Evolutionary conservation across 2,888 invertebrate genomes (phyloP), one percentile per base, ranked within the genome.

Genomic region (Gnatocerus cornutus): DNA sequence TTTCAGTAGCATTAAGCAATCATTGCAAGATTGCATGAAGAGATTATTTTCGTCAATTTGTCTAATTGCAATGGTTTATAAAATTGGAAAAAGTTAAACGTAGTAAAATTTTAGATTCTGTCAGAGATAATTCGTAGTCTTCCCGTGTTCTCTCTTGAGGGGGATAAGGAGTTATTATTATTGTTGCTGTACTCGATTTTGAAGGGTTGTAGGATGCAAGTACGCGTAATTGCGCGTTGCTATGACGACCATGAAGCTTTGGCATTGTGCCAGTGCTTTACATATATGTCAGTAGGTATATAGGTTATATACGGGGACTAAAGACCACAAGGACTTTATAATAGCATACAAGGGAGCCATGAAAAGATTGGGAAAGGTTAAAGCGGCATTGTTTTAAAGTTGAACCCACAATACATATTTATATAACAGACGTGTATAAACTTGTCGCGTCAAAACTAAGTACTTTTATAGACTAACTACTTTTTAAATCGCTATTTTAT

Each of bases 251-350:
- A 64, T 73, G 72, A 73, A 77, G 76, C 74, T 76, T 58, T 75
- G 76, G 74, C 74, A 77, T 76, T 74, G 73, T 71, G 52, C 63
- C 53, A 43, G 43, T 3, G 61, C 61, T 61, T 41, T 45, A 52
- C 46, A 78, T 83, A 76, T 82, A 79, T 82, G 83, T 82, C 81
- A 83, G 77, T 83, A 75, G 83, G 83, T 82, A 82, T 82, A 78
- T 81, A 77, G 81, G 81, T 80, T 79, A 75, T 68, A 46, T 65
- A 56, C 37, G 48, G 16, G 39, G 39, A 27, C 16, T 43, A 63
- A 43, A 63, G 52, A 29, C 48, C 50, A 63, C n/a, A 16, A 52
- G 62, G 16, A 52, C 43, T 52, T 41, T 41, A 33, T 52, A 52
- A 63, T 63, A 52, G 37, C 52, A n/a, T 30, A n/a, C 46, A 43